Evolutionary conservation across 2,113 vertebrate species (phyloP).

Genomic region (Isichthys henryi): DNA sequence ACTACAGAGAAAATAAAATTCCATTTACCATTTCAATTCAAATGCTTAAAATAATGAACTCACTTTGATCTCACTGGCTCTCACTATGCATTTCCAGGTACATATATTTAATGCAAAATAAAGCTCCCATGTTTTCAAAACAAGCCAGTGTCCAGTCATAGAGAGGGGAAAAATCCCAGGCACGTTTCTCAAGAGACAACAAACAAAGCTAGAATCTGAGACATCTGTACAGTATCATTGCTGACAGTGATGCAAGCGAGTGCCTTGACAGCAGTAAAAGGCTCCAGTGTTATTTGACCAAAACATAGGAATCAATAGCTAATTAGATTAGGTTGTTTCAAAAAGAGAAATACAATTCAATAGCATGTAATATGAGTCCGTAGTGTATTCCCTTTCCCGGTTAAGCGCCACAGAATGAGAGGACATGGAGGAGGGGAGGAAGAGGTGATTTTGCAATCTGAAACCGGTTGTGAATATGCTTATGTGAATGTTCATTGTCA

Average conservation of each 20-base stretch:
- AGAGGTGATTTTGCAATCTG: neutral
- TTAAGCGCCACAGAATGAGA: neutral
- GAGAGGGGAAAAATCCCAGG: neutral
- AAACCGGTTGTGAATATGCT: neutral
- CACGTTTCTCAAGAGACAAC: neutral
- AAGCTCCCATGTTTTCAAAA: constrained; percentile 19
- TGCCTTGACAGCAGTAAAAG: constrained; percentile 39
- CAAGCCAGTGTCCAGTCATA: neutral
- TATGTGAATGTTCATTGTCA: neutral
- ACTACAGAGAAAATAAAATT: neutral
- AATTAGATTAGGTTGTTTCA: constrained; percentile 30
- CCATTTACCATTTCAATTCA: constrained; percentile 15
- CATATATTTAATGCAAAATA: constrained; percentile 7
- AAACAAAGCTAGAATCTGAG: neutral
- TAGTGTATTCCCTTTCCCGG: constrained; percentile 22
- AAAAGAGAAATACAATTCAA: constrained; percentile 33
- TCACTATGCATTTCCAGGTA: neutral
- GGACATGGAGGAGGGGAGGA: neutral
- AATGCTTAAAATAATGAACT: neutral
- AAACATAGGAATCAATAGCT: constrained; percentile 30
- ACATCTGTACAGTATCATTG: constrained; percentile 34
- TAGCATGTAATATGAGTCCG: constrained; percentile 39
- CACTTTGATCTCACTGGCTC: neutral
- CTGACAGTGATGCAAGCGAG: constrained; percentile 27
- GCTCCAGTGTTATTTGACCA: constrained; percentile 54